These are phyloP conservation scores for Sinodicranocentrus sp. DNA, from an alignment of 2,888 invertebrate genomes.

Conservation along the genomic window DNA sequence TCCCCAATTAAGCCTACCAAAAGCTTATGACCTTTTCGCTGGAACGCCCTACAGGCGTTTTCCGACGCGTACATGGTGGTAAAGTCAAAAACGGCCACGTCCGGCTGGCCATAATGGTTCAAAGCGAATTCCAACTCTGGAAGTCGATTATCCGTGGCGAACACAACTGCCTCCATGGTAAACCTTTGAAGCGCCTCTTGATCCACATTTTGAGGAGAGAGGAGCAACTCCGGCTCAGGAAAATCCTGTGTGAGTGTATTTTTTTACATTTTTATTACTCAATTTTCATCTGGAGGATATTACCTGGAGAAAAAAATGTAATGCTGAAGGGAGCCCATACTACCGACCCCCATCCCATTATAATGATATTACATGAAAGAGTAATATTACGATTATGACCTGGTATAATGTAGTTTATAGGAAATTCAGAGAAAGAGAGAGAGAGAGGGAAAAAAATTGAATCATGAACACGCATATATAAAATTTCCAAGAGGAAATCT, in stretches of 20 bases:
- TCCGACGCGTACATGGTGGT: constrained; percentile 81
- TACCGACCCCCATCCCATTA: background rate
- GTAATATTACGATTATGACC: background rate
- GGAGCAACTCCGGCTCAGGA: constrained; percentile 79
- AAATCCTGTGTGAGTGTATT: constrained; percentile 78
- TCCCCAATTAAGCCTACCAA: constrained; percentile 81
- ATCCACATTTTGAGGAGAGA: constrained; percentile 80
- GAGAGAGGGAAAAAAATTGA: constrained; percentile 1
- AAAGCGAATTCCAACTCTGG: constrained; percentile 80
- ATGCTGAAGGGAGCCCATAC: background rate
- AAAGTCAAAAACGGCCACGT: constrained; percentile 82
- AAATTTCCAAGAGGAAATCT: background rate
- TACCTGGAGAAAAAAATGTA: background rate
- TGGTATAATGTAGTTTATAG: constrained; percentile 37
- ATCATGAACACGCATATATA: constrained; percentile 14
- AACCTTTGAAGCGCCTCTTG: constrained; percentile 79
- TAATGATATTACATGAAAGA: background rate
- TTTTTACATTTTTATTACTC: constrained; percentile 44
- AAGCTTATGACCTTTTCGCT: constrained; percentile 79
- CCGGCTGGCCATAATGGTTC: constrained; percentile 80
- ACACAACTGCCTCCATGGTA: constrained; percentile 81
- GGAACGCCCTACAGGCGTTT: constrained; percentile 79
- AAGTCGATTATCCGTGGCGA: constrained; percentile 78
- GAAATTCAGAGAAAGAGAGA: too few species aligned
- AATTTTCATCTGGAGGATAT: constrained; percentile 20